Base-by-base conservation (phyloP, 1,140 invertebrate species). In the Muscidifurax raptorellus region DNA sequence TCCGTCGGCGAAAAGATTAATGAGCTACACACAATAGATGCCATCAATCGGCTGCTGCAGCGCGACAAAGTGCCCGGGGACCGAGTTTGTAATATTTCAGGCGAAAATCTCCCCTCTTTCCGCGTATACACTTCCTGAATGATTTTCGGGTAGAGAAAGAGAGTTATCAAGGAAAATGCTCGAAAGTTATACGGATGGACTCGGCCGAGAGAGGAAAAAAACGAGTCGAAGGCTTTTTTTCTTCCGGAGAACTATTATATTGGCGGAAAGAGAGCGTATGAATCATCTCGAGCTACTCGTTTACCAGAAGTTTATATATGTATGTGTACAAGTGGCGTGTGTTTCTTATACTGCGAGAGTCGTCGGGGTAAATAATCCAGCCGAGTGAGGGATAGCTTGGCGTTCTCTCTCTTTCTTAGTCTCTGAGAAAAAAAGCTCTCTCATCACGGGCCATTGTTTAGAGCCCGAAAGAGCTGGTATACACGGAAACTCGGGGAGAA, bases 61-160 rank as follows among this genome's bases (percentile, higher is more conserved):
- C 18, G 7, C 44, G 47, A 74, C 44, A 81, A 81, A 72, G 44
- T 47, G 25, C 36, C 64, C 28, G 40, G 1, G 1, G n/a, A n/a
- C 2, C 40, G n/a, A 64, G n/a, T 82, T 80, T 59, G 6, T 36
- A 66, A 82, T 82, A 59, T 82, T 82, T 71, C 69, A 74, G 47
- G 47, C n/a, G 25, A 74, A 40, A 32, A 1, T 47, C 25, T 28
- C 27, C 22, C 27, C n/a, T 7, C 15, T 13, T 9, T 76, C 15
- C 15, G 18, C 13, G 52, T 44, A 32, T 80, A 71, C 15, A 27
- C 36, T 36, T 74, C 25, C 67, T 25, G 30, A 18, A 32, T n/a
- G 27, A 52, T 74, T 75, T 66, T 36, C 64, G 74, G 32, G 22
- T 3, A 15, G 18, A 30, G 22, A 5, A 59, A 75, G 18, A 59